These are phyloP conservation scores for Catagonus wagneri DNA, from an alignment of 2,113 vertebrate species.

Conservation along the genomic window DNA sequence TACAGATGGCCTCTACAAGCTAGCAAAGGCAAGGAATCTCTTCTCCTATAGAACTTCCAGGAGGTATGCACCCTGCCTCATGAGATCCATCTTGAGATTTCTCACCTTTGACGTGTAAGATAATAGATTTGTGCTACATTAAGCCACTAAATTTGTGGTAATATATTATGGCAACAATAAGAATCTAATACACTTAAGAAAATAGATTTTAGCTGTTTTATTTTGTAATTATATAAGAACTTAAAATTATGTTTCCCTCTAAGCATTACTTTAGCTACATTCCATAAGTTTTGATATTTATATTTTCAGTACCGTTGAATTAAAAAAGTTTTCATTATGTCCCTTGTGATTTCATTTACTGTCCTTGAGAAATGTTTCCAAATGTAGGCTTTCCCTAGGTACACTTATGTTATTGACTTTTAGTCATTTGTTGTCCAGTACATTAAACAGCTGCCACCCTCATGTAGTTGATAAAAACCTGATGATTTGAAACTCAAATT, in stretches of 20 bases:
- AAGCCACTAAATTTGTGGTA: background rate
- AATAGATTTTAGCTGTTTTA: background rate
- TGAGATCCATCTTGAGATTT: background rate
- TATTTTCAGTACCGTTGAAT: background rate
- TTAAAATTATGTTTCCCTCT: background rate
- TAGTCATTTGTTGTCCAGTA: background rate
- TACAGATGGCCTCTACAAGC: background rate
- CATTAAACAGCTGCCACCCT: background rate
- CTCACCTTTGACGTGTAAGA: background rate
- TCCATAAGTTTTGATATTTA: background rate
- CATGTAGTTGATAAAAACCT: background rate
- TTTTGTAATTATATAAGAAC: background rate
- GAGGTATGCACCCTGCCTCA: background rate
- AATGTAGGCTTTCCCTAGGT: background rate
- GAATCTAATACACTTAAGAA: background rate
- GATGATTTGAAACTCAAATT: background rate
- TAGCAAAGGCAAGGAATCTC: background rate
- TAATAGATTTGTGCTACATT: background rate
- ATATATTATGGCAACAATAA: background rate
- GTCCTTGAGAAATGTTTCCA: background rate
- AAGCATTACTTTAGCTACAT: background rate
- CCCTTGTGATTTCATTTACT: background rate
- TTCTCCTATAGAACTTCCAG: background rate
- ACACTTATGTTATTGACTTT: background rate
- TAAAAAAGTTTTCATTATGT: slow-evolving; percentile 19